Evolutionary conservation across 2,797 vertebrate genomes (phyloP).

Genomic region (Pipistrellus pipistrellus): DNA sequence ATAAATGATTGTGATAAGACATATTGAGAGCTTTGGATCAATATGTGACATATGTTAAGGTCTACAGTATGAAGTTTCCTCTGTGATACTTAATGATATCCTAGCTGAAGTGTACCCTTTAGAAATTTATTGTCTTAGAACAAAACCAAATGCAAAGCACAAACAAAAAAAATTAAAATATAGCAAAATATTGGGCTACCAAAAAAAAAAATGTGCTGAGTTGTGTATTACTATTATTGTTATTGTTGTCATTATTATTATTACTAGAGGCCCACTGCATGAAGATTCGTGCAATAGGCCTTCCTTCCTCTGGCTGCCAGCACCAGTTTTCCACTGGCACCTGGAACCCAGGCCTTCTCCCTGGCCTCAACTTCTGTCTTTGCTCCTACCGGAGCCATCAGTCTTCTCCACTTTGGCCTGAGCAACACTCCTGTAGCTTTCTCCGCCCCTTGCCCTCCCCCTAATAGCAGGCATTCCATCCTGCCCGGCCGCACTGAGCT

Average conservation of each 20-base stretch:
- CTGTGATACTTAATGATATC: neutral
- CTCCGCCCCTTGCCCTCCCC: no score
- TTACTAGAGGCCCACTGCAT: no score
- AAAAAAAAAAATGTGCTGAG: neutral
- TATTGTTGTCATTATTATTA: neutral
- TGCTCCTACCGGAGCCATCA: no score
- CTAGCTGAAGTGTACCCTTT: neutral
- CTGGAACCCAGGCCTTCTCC: no score
- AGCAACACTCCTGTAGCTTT: no score
- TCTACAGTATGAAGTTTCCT: neutral
- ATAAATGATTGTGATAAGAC: neutral
- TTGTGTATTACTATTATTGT: neutral
- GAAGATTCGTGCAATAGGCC: no score
- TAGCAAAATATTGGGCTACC: neutral
- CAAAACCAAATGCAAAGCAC: neutral
- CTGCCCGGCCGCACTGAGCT: no score
- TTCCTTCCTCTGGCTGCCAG: no score
- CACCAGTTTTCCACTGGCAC: no score
- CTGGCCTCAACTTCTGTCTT: no score
- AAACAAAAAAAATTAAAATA: neutral
- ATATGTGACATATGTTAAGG: neutral
- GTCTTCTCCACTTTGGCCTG: no score
- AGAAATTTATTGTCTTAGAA: neutral
- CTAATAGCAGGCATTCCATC: no score
- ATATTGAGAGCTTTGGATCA: neutral